These are phyloP conservation scores for Drosophila kanapiae DNA, from an alignment of 1,140 invertebrate genomes.

Conservation along the genomic window DNA sequence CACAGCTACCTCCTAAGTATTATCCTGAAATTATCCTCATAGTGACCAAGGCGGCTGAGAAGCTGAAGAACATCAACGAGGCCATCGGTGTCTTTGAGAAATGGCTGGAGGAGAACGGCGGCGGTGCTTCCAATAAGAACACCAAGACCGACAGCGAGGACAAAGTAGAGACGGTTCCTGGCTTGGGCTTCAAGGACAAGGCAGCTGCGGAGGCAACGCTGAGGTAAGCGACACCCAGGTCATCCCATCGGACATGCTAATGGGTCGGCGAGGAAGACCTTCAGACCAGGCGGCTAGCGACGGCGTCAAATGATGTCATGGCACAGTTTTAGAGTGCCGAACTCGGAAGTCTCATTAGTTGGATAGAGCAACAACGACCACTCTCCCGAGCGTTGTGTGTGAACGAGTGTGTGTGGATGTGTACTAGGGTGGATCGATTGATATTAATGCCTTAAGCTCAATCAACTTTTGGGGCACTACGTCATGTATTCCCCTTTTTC, in stretches of 20 bases:
- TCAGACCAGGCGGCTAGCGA: constrained; percentile 31
- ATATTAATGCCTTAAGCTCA: not conserved
- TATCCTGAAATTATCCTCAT: not conserved
- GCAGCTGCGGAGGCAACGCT: constrained; percentile 86
- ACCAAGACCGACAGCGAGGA: constrained; percentile 81
- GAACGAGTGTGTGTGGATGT: not conserved
- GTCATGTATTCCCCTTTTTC: not conserved
- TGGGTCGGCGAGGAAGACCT: constrained; percentile 31
- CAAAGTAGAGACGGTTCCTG: constrained; percentile 87
- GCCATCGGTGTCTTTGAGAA: constrained; percentile 89
- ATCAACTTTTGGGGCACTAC: not conserved
- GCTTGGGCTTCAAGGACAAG: constrained; percentile 89
- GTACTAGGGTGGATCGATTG: constrained; percentile 23
- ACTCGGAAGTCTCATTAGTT: constrained; percentile 63
- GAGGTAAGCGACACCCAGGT: constrained; percentile 62
- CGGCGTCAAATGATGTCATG: constrained; percentile 72
- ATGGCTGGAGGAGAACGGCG: constrained; percentile 87
- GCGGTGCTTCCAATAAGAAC: constrained; percentile 85
- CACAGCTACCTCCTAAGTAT: too few relatives aligned
- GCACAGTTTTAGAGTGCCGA: constrained; percentile 62
- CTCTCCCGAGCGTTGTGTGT: constrained; percentile 14
- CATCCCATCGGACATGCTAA: constrained; percentile 24
- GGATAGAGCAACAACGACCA: constrained; percentile 36
- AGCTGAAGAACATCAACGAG: constrained; percentile 89
- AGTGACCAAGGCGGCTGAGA: constrained; percentile 90